A percentile compares a stretch with the other conserved stretches of the same genome.
These are phyloP conservation scores for Rhinopithecus roxellana DNA, from an alignment of 2,113 vertebrate genomes.

Conservation along the genomic window DNA sequence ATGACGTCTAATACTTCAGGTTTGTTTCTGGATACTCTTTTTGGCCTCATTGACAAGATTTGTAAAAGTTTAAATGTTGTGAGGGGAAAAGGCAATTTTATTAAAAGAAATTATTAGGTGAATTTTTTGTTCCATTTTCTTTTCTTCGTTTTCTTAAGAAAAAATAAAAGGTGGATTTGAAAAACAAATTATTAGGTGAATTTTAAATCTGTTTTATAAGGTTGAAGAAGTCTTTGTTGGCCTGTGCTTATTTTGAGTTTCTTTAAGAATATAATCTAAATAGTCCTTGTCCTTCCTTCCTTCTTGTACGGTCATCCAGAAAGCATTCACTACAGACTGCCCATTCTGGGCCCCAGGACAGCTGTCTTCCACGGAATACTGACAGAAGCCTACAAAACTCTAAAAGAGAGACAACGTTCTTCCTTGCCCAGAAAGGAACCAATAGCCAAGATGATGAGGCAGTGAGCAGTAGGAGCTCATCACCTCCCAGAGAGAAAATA, in stretches of 20 bases:
- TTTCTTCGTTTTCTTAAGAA: too few relatives aligned
- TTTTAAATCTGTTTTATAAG: background rate
- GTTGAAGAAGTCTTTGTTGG: background rate
- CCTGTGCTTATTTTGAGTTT: background rate
- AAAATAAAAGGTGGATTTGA: too few relatives aligned
- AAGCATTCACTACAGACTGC: slow-evolving; percentile 17
- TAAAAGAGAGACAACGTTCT: background rate
- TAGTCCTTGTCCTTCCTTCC: background rate
- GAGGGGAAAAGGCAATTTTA: background rate
- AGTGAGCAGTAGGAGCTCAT: background rate
- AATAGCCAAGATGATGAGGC: background rate
- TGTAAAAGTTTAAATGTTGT: background rate
- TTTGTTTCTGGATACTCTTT: background rate
- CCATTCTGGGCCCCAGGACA: slow-evolving; percentile 61
- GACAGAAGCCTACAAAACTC: background rate
- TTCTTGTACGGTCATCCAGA: background rate
- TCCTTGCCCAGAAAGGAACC: background rate
- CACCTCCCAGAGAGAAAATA: background rate
- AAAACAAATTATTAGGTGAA: background rate
- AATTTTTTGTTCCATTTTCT: too few relatives aligned
- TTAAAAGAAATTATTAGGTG: background rate
- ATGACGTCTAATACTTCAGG: background rate
- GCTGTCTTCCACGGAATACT: slow-evolving; percentile 47
- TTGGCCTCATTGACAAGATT: background rate
- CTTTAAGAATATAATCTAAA: background rate